These are phyloP conservation scores for Apis mellifera DNA, from an alignment of 1,140 invertebrate species.

Conservation along the genomic window DNA sequence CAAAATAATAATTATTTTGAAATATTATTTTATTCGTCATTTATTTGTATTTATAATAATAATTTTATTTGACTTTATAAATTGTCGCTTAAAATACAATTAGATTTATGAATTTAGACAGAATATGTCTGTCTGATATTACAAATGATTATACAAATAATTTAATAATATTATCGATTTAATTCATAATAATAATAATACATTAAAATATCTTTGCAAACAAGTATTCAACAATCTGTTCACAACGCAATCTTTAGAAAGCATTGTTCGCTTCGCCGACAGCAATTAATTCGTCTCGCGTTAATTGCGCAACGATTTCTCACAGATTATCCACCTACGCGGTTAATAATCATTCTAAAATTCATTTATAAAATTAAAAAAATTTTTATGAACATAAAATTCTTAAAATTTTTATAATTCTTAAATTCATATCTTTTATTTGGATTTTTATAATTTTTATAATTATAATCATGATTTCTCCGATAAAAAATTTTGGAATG, in stretches of 20 bases:
- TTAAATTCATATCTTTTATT: too few relatives aligned
- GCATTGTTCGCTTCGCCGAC: neutral
- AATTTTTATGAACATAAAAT: too few relatives aligned
- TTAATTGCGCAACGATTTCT: slow-evolving; percentile 15
- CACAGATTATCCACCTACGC: neutral
- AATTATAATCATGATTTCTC: too few relatives aligned
- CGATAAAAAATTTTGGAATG: too few relatives aligned
- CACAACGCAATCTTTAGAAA: neutral
- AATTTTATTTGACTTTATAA: too few relatives aligned
- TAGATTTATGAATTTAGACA: neutral
- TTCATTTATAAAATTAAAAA: neutral
- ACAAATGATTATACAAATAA: neutral
- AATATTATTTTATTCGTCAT: too few relatives aligned
- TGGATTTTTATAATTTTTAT: too few relatives aligned
- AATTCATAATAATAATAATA: neutral
- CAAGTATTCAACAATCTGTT: neutral
- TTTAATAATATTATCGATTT: neutral
- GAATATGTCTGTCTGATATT: neutral
- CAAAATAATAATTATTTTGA: too few relatives aligned
- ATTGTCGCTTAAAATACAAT: too few relatives aligned
- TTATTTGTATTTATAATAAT: too few relatives aligned
- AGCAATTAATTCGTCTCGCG: slow-evolving; percentile 8
- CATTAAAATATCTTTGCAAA: neutral
- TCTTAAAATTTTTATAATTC: too few relatives aligned
- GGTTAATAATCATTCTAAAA: neutral